phyloP scores from a whole-genome alignment of 2,888 invertebrate species.

The Myopa testacea region DNA sequence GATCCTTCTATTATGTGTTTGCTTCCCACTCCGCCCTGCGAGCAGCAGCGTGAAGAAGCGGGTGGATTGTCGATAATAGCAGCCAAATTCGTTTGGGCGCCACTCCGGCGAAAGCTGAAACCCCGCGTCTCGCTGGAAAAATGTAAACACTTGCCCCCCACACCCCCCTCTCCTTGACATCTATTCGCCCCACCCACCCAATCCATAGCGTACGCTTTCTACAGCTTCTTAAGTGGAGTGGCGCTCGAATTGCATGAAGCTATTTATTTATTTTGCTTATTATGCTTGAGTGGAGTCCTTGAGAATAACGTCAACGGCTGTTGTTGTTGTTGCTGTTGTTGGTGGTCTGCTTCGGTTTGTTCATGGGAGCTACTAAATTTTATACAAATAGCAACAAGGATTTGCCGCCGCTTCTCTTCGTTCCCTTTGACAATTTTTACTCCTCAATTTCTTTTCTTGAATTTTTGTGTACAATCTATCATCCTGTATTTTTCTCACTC shows the following conservation, averaged over 20 bases:
- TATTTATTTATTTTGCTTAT: slow-evolving; percentile 38
- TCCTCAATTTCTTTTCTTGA: neutral
- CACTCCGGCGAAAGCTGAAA: slow-evolving; percentile 7
- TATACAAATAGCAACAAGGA: neutral
- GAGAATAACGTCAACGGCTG: neutral
- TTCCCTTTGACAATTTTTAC: neutral
- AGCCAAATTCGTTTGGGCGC: neutral
- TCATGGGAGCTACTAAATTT: neutral
- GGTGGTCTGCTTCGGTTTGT: neutral
- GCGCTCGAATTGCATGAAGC: slow-evolving; percentile 30
- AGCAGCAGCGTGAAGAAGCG: neutral
- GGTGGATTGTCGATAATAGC: neutral
- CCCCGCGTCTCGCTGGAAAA: neutral
- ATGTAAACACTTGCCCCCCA: slow-evolving; percentile 21
- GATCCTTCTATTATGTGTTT: too few relatives aligned
- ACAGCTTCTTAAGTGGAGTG: slow-evolving; percentile 19
- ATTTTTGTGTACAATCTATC: neutral
- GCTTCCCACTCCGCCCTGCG: neutral
- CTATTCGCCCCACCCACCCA: neutral
- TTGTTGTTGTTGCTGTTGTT: neutral
- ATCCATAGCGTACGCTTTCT: neutral
- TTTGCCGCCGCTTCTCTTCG: neutral
- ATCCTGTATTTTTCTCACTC: too few relatives aligned
- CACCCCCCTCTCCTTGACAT: neutral
- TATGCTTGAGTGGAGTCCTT: slow-evolving; percentile 21